Conservation (phyloP, 2,113 vertebrate species). For the Podarcis muralis region DNA sequence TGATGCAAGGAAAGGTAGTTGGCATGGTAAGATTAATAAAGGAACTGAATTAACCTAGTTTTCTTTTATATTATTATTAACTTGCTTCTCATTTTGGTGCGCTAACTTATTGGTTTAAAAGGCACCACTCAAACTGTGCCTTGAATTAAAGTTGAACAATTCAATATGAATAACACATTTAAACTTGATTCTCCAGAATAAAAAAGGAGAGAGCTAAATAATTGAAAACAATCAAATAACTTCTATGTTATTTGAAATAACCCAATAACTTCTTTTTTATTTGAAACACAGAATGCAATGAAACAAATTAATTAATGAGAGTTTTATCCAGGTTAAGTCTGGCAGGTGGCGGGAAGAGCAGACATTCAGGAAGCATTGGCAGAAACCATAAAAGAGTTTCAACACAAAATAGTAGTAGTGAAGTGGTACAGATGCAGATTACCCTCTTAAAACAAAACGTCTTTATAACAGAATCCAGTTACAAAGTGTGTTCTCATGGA, state of each 20-base stretch:
- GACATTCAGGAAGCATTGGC: background rate
- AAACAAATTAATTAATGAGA: background rate
- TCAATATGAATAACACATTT: background rate
- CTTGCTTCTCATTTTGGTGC: background rate
- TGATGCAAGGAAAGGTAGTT: background rate
- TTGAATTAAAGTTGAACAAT: background rate
- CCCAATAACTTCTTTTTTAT: background rate
- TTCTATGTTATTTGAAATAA: background rate
- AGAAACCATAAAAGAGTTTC: background rate
- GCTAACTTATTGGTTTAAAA: background rate
- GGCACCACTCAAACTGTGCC: background rate
- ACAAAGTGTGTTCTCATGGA: too few species aligned
- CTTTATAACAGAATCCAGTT: background rate
- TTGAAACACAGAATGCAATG: too few species aligned
- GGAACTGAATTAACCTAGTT: background rate
- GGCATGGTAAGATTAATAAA: background rate
- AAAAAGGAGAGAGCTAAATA: background rate
- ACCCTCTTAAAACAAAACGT: background rate
- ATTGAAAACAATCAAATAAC: background rate
- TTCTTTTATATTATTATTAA: background rate
- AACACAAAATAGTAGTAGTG: background rate
- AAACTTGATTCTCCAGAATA: background rate
- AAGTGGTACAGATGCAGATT: background rate
- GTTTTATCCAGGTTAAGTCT: background rate
- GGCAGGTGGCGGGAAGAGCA: background rate